Evolutionary conservation across 2,888 invertebrate genomes (phyloP), one percentile per base, ranked within the genome.

Genomic region (Pemphredon lugubris): DNA sequence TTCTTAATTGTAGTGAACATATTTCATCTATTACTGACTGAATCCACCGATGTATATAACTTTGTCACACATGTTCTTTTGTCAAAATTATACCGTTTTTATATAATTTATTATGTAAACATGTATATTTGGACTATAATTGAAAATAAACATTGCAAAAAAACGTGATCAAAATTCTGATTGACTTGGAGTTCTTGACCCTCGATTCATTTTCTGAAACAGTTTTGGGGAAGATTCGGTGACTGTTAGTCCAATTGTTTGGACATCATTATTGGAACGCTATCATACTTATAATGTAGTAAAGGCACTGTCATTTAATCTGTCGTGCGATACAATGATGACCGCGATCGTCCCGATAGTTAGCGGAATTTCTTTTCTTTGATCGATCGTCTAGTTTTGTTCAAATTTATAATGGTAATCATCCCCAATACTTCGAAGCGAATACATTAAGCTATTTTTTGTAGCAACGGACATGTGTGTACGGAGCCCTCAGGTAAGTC

Each of bases 101-200:
- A 88, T 88, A 88, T 87, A 88, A 88, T 87, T 87, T 87, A 87
- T 87, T 87, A 87, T 88, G 87, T 88, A 88, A 88, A 88, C 88
- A 88, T 88, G 88, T 88, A 88, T 88, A 88, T 88, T 88, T 88
- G 86, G 86, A 87, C 86, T 87, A 87, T 84, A 86, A 85, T 82
- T 87, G 86, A 87, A 88, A 88, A 88, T 88, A 88, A 88, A 88
- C 78, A 88, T 87, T 87, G 86, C 84, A 84, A 87, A 84, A 82
- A 83, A 84, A 83, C 75, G 78, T 84, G 83, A 86, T 84, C 81
- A 81, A 83, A 84, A 81, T 84, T 82, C 71, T 82, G 73, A 77
- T 81, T 79, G 84, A 83, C 84, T 85, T 84, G 82, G 73, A 83
- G 79, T 85, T 85, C 82, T 85, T 85, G 83, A 83, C 85, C 84